phyloP scores from a whole-genome alignment of 2,797 vertebrate species.

The Sebastes taczanowskii region DNA sequence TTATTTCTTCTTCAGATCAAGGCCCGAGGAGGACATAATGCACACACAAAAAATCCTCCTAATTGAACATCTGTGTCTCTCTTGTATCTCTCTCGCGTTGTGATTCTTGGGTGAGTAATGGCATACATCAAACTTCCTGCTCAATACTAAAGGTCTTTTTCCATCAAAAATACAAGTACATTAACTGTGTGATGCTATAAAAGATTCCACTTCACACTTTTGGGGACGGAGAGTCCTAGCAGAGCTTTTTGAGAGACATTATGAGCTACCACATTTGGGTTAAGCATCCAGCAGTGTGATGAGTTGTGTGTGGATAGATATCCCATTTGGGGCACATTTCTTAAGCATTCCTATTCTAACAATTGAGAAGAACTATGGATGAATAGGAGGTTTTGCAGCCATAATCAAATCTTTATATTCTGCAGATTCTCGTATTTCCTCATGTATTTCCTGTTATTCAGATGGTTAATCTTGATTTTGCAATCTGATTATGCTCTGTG shows the following conservation, averaged over 20 bases:
- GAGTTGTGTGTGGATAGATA: conserved; percentile 34
- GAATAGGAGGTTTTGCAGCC: conserved; percentile 3
- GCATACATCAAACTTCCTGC: conserved; percentile 41
- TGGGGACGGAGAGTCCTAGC: conserved; percentile 31
- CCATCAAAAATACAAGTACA: conserved; percentile 25
- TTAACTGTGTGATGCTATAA: conserved; percentile 28
- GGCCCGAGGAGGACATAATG: conserved; percentile 28
- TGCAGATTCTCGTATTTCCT: not conserved
- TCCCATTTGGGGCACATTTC: conserved; percentile 26
- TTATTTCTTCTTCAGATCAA: conserved; percentile 42
- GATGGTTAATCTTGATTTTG: conserved; percentile 3
- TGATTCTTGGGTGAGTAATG: conserved; percentile 32
- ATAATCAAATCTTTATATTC: conserved; percentile 6
- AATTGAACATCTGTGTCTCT: conserved; percentile 56
- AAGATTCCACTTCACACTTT: conserved; percentile 46
- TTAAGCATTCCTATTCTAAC: conserved; percentile 26
- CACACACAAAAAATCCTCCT: conserved; percentile 26
- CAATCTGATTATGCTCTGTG: not conserved
- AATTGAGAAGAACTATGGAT: conserved; percentile 14
- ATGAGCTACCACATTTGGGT: conserved; percentile 36
- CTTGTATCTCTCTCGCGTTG: conserved; percentile 35
- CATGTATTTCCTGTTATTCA: not conserved
- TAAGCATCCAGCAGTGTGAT: conserved; percentile 50
- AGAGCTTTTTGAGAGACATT: conserved; percentile 49
- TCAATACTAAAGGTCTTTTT: conserved; percentile 4